Conservation (phyloP, 1,140 invertebrate genomes). For the Cryptotermes secundus region DNA sequence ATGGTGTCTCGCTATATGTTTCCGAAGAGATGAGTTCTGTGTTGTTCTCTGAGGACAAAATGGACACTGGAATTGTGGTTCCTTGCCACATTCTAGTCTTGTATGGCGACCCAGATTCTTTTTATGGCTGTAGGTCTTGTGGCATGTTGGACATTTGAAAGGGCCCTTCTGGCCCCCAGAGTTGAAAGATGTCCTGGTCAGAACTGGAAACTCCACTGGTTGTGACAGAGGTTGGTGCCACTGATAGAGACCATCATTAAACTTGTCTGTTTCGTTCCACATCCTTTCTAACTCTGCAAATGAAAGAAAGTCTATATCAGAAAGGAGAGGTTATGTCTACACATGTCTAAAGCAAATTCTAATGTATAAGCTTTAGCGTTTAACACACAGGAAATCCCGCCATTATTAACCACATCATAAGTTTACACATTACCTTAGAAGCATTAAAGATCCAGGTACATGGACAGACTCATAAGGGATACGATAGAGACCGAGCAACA, state of each 20-base stretch:
- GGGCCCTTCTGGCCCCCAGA: background rate
- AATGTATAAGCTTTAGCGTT: no score
- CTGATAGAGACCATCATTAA: background rate
- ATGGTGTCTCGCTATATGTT: constrained; percentile 11
- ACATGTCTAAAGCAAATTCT: no score
- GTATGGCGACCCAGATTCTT: constrained; percentile 30
- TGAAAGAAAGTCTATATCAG: background rate
- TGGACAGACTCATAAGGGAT: no score
- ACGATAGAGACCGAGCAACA: no score
- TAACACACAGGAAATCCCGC: no score
- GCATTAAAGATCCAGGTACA: no score
- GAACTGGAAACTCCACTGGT: background rate
- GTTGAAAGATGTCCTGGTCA: background rate
- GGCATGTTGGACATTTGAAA: constrained; percentile 25
- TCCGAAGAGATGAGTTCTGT: constrained; percentile 15
- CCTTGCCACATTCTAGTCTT: constrained; percentile 44
- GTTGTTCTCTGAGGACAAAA: constrained; percentile 35
- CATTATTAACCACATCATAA: no score
- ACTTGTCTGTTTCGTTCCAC: background rate
- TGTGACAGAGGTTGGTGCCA: background rate
- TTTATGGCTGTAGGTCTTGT: constrained; percentile 27
- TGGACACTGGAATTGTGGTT: constrained; percentile 36
- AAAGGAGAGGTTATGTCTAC: background rate
- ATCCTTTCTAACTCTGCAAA: background rate
- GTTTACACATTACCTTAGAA: no score